Evolutionary conservation across 2,113 vertebrate species (phyloP).

Genomic region (Archocentrus centrarchus): DNA sequence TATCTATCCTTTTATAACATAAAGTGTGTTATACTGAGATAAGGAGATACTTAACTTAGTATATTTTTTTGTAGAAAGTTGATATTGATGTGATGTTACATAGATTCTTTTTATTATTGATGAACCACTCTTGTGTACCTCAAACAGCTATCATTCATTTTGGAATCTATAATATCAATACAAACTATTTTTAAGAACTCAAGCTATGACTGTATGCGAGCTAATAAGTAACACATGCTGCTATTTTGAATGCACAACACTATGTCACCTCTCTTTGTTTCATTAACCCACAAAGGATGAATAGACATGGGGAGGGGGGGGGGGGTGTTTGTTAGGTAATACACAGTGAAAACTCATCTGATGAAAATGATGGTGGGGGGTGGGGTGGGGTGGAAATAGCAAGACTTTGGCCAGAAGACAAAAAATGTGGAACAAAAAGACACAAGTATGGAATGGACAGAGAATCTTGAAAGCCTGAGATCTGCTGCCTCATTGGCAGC

Average conservation of each 20-base stretch:
- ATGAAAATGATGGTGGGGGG: background rate
- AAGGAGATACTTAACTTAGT: background rate
- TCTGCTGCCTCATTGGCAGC: constrained; percentile 67
- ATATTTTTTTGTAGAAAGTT: background rate
- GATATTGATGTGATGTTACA: background rate
- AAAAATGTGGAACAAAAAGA: constrained; percentile 37
- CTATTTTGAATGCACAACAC: background rate
- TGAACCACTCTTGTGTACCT: background rate
- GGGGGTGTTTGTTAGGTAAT: constrained; percentile 2
- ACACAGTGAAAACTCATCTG: background rate
- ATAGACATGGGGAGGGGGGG: constrained; percentile 7
- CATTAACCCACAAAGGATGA: constrained; percentile 7
- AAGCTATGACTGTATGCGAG: background rate
- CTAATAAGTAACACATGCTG: background rate
- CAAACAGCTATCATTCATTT: background rate
- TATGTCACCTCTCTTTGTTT: background rate
- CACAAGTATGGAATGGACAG: constrained; percentile 39
- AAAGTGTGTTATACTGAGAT: background rate
- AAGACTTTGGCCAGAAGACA: background rate
- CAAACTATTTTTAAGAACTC: background rate
- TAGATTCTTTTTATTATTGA: background rate
- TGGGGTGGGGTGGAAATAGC: background rate
- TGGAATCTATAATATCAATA: background rate
- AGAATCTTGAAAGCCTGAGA: constrained; percentile 58
- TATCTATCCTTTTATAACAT: background rate